Base-by-base conservation (phyloP, 2,888 invertebrate species). In the Drosophila buzzatii region DNA sequence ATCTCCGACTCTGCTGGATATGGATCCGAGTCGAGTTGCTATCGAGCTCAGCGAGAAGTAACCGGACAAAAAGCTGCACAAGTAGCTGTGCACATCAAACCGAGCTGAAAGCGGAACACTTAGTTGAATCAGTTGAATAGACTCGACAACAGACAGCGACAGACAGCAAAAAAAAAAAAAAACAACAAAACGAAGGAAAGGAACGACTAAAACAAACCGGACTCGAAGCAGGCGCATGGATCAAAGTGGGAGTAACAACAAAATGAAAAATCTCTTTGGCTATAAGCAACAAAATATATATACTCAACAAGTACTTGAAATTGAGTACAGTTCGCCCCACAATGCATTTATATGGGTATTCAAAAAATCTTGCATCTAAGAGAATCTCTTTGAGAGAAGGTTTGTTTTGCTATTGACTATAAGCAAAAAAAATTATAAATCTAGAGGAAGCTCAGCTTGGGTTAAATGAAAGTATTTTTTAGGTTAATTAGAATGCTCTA, bases 101-200 rank as follows among this genome's bases (percentile, higher is more conserved):
- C 76, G 83, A 83, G 83, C 76, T 85, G 85, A 83, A 83, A 81
- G 79, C 79, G 83, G 82, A 82, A 73, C 83, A 85, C 85, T 85
- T 85, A 79, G 79, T 68, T 62, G 71, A 67, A 73, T 75, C 70
- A 76, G 37, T 67, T 70, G 65, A 76, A 78, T 75, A 65, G 63
- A 68, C 56, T 49, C 56, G 58, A 76, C 47, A 56, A 56, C 51
- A 57, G 60, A 45, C 41, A n/a, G 10, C 23, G 39, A 53, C 23
- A 16, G 44, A 23, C 45, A 27, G 49, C 44, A 44, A 14, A 49
- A 9, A 10, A 5, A 5, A 12, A 23, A 20, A 49, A 42, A 2
- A n/a, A n/a, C n/a, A n/a, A n/a, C 27, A 14, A 20, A 37, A 59
- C 7, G 3, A 27, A 27, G 1, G 27, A 27, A 27, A 5, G 27